Conservation (phyloP, 2,888 invertebrate species). For the Euproctis similis region DNA sequence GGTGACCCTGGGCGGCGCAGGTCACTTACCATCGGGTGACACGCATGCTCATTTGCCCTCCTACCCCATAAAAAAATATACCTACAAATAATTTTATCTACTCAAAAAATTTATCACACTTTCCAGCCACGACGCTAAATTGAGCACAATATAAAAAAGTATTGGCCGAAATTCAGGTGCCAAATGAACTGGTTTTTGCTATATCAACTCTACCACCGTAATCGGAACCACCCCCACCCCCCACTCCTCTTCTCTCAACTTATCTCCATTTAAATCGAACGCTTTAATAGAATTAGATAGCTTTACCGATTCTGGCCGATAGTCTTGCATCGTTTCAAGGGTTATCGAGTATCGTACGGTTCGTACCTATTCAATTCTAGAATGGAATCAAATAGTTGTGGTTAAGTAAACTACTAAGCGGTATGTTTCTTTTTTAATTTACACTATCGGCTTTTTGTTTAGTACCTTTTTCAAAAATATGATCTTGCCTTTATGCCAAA, state of each 20-base stretch:
- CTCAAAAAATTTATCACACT: constrained; percentile 29
- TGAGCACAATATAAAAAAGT: constrained; percentile 26
- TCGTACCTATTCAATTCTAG: constrained; percentile 31
- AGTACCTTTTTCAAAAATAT: too few species aligned
- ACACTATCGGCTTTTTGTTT: constrained; percentile 6
- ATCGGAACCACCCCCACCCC: constrained; percentile 11
- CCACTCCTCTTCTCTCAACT: constrained; percentile 9
- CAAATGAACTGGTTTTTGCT: constrained; percentile 34
- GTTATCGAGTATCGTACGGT: constrained; percentile 25
- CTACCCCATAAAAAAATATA: too few species aligned
- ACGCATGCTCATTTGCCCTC: too few species aligned
- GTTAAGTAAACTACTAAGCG: constrained; percentile 16
- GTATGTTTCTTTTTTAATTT: too few species aligned
- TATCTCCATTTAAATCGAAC: constrained; percentile 5
- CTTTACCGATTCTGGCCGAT: constrained; percentile 19
- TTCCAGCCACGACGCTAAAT: constrained; percentile 27
- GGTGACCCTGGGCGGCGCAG: background rate
- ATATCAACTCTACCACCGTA: constrained; percentile 17
- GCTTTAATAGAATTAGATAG: constrained; percentile 13
- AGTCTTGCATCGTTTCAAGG: constrained; percentile 28
- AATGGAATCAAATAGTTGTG: constrained; percentile 23
- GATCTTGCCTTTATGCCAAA: too few species aligned
- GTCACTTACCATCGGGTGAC: too few species aligned
- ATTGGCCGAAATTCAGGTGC: constrained; percentile 30
- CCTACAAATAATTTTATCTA: background rate